Conservation (phyloP, 2,113 vertebrate genomes). For the Nesospiza acunhae region DNA sequence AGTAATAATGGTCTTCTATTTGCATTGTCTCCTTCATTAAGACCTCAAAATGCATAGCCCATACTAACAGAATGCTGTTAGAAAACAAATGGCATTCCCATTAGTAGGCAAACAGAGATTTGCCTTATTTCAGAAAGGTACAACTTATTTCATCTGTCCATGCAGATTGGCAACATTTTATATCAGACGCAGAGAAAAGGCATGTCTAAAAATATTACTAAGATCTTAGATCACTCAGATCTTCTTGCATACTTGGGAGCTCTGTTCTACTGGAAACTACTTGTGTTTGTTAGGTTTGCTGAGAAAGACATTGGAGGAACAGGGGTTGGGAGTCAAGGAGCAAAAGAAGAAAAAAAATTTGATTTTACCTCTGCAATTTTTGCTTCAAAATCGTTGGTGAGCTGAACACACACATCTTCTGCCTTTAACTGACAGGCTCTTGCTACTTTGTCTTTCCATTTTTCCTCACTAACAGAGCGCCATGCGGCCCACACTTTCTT, state of each 20-base stretch:
- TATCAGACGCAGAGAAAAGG: background rate
- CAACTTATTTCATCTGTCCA: background rate
- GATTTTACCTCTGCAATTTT: slow-evolving; percentile 83
- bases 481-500: slow-evolving; percentile 89
- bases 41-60: background rate
- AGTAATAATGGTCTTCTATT: background rate
- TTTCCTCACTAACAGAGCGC: slow-evolving; percentile 77
- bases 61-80: background rate
- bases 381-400: slow-evolving; percentile 86
- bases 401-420: slow-evolving; percentile 87
- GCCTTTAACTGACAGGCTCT: slow-evolving; percentile 86
- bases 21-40: background rate
- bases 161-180: background rate
- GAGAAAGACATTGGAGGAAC: background rate
- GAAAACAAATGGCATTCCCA: background rate
- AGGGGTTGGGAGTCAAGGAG: background rate
- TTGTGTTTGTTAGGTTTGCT: background rate
- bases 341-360: background rate
- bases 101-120: background rate
- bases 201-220: background rate
- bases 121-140: background rate
- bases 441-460: slow-evolving; percentile 87
- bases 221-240: background rate
- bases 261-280: background rate
- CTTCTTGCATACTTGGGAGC: background rate